Percentiles rank a stretch among this genome's conserved stretches.
Conservation (phyloP, 2,113 vertebrate genomes). For the Rana temporaria region DNA sequence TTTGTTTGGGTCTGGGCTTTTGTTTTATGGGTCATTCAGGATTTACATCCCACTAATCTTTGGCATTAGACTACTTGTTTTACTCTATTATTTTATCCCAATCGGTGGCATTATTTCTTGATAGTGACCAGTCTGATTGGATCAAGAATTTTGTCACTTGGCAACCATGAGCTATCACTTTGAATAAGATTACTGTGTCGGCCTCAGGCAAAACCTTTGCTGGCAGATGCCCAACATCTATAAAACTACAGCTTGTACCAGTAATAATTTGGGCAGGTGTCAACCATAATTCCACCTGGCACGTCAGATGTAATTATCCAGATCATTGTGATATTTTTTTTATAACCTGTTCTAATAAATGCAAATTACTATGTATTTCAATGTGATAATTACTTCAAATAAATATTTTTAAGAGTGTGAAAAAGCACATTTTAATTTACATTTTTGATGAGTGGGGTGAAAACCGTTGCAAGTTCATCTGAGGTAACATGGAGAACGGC, state of each 20-base stretch:
- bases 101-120: slow-evolving; percentile 34
- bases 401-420: neutral
- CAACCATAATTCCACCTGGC: slow-evolving; percentile 43
- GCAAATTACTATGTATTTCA: slow-evolving; percentile 26
- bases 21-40: too few species aligned
- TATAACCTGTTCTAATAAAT: slow-evolving; percentile 38
- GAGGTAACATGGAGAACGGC: too few species aligned
- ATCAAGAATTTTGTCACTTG: slow-evolving; percentile 37
- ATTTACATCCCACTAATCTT: too few species aligned
- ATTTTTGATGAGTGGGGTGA: neutral
- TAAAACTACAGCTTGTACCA: slow-evolving; percentile 43
- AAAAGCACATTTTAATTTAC: neutral
- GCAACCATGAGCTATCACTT: slow-evolving; percentile 24
- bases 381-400: slow-evolving; percentile 9
- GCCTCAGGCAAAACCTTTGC: slow-evolving; percentile 37
- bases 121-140: slow-evolving; percentile 32
- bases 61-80: slow-evolving; percentile 1
- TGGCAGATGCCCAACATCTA: slow-evolving; percentile 37
- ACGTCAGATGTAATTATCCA: slow-evolving; percentile 31
- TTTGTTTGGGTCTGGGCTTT: too few species aligned
- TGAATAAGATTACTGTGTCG: slow-evolving; percentile 42
- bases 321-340: slow-evolving; percentile 27
- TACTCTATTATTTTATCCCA: slow-evolving; percentile 3
- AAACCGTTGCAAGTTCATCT: too few species aligned
- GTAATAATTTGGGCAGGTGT: slow-evolving; percentile 28